Percentiles rank a stretch among this genome's conserved stretches.
Conservation (phyloP, 1,140 invertebrate species). For the Hycleus cichorii region DNA sequence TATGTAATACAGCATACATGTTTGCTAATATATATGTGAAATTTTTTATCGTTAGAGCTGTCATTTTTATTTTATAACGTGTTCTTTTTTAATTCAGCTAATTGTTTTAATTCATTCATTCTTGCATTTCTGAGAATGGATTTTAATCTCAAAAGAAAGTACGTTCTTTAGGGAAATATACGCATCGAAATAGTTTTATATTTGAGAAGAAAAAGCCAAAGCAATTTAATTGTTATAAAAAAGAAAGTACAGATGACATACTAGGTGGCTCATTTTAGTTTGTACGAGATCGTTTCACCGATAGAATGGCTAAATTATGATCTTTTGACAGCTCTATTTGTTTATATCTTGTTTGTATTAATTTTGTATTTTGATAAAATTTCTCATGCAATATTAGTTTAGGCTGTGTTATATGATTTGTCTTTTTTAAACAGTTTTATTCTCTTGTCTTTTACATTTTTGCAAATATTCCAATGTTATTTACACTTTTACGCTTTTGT, state of each 20-base stretch:
- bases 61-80: not conserved
- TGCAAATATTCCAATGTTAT: not conserved
- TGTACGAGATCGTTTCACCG: not conserved
- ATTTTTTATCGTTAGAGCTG: conserved; percentile 8
- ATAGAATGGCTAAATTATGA: not conserved
- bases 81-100: too few species aligned
- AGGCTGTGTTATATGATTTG: conserved; percentile 27
- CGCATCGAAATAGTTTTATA: conserved; percentile 11
- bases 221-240: conserved; percentile 10
- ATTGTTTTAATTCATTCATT: too few species aligned
- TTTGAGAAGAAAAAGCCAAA: conserved; percentile 2
- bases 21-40: conserved; percentile 9
- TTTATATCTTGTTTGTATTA: not conserved
- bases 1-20: conserved; percentile 15
- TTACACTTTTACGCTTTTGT: conserved; percentile 15
- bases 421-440: conserved; percentile 4
- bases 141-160: too few species aligned
- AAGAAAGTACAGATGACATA: conserved; percentile 5
- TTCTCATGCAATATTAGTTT: conserved; percentile 25
- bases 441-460: conserved; percentile 2
- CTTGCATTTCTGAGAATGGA: too few species aligned
- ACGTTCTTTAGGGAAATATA: not conserved
- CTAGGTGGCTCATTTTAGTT: conserved; percentile 1
- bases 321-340: conserved; percentile 6
- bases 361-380: conserved; percentile 16